These are phyloP conservation scores for Ridgeia piscesae DNA, from an alignment of 1,140 invertebrate genomes.

Conservation along the genomic window DNA sequence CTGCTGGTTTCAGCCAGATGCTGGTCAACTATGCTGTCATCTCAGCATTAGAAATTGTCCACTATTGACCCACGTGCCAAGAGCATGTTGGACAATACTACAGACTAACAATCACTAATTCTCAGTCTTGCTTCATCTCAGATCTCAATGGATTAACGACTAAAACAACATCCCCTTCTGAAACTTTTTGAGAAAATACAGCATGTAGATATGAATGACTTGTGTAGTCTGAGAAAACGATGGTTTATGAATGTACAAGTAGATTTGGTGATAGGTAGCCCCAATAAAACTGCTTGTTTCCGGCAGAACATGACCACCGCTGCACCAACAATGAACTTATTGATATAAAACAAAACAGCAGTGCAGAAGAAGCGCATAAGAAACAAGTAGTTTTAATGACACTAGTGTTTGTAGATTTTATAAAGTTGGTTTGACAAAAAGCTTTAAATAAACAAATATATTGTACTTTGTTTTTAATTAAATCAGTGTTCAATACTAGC, in stretches of 20 bases:
- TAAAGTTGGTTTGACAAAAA: background rate
- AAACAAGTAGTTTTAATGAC: constrained; percentile 1
- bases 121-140: too few species aligned
- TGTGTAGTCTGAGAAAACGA: too few species aligned
- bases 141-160: too few species aligned
- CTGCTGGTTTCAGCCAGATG: background rate
- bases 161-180: too few species aligned
- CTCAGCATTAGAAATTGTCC: background rate
- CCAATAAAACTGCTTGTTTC: background rate
- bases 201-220: too few species aligned
- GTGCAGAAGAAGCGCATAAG: background rate
- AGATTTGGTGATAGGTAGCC: background rate
- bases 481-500: background rate
- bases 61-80: background rate
- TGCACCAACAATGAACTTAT: background rate
- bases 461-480: background rate
- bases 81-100: background rate
- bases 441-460: background rate
- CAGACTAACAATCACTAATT: background rate
- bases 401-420: background rate
- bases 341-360: background rate
- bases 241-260: background rate
- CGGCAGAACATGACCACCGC: background rate
- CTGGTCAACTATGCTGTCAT: background rate
- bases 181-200: too few species aligned